Evolutionary conservation across 64 coral and sea anemone species (phyloP).

Genomic region (Trachythela sp.): DNA sequence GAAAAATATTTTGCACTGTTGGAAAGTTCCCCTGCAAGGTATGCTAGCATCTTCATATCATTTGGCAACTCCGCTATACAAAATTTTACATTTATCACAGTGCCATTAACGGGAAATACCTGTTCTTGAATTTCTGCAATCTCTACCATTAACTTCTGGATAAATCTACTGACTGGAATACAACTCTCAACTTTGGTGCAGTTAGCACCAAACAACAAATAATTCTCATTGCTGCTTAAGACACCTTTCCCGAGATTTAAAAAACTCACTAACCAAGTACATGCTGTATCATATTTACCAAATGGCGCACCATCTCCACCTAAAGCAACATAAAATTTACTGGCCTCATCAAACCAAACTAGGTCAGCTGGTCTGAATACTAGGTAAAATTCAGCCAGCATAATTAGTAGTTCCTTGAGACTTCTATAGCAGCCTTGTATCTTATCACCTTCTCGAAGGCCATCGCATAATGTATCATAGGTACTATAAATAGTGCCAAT

Average conservation of each 20-base stretch:
- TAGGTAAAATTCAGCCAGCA: neutral
- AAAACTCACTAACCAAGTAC: neutral
- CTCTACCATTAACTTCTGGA: neutral
- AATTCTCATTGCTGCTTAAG: constrained; percentile 11
- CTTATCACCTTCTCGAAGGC: neutral
- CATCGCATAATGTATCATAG: neutral
- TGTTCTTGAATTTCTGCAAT: neutral
- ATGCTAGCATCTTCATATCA: constrained; percentile 12
- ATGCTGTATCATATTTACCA: neutral
- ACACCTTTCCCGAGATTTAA: constrained; percentile 1
- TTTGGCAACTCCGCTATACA: neutral
- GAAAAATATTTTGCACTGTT: constrained; percentile 1
- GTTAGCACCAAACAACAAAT: constrained; percentile 5
- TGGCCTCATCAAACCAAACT: constrained; percentile 3
- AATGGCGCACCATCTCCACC: constrained; percentile 2
- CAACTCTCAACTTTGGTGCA: neutral
- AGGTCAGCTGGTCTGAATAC: neutral
- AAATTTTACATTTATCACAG: neutral
- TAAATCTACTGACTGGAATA: neutral
- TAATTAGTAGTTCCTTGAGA: constrained; percentile 15
- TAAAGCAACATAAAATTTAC: neutral
- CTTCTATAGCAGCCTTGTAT: constrained; percentile 15
- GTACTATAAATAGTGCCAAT: constrained; percentile 2
- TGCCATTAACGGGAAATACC: neutral
- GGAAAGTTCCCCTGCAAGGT: neutral